These are phyloP conservation scores for Ctenoplectra terminalis DNA, from an alignment of 1,140 invertebrate genomes.

Conservation along the genomic window DNA sequence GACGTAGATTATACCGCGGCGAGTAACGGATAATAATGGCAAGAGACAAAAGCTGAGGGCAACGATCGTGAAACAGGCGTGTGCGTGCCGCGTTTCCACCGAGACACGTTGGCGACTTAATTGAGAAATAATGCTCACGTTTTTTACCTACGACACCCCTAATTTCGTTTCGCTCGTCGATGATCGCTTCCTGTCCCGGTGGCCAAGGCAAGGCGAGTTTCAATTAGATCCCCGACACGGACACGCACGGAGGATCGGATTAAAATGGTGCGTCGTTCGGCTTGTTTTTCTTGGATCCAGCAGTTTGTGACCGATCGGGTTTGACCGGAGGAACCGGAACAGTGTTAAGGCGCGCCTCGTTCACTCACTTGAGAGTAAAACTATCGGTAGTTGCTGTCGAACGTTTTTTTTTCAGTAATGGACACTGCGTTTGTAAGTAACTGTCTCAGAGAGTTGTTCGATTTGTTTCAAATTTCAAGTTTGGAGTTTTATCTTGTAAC, in stretches of 20 bases:
- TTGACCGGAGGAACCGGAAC: background rate
- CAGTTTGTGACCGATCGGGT: conserved; percentile 2
- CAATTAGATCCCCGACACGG: background rate
- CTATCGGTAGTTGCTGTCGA: too few relatives aligned
- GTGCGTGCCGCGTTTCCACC: background rate
- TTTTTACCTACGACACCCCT: background rate
- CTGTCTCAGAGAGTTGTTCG: too few relatives aligned
- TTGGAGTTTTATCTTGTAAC: too few relatives aligned
- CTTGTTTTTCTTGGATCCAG: background rate
- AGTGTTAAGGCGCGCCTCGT: too few relatives aligned
- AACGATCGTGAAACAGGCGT: background rate
- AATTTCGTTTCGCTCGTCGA: conserved; percentile 23
- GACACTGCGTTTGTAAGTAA: too few relatives aligned
- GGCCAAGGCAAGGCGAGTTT: background rate
- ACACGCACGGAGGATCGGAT: background rate
- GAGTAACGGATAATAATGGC: conserved; percentile 26
- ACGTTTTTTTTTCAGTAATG: too few relatives aligned
- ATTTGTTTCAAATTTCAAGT: too few relatives aligned
- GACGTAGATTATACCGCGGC: conserved; percentile 6
- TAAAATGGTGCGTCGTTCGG: background rate
- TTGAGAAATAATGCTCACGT: conserved; percentile 43
- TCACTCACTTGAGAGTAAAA: too few relatives aligned
- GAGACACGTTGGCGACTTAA: background rate
- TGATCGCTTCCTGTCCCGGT: background rate
- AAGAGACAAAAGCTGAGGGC: background rate